A percentile compares a stretch with the other conserved stretches of the same genome.
These are phyloP conservation scores for Cottus gobio DNA, from an alignment of 2,113 vertebrate species.

Conservation along the genomic window DNA sequence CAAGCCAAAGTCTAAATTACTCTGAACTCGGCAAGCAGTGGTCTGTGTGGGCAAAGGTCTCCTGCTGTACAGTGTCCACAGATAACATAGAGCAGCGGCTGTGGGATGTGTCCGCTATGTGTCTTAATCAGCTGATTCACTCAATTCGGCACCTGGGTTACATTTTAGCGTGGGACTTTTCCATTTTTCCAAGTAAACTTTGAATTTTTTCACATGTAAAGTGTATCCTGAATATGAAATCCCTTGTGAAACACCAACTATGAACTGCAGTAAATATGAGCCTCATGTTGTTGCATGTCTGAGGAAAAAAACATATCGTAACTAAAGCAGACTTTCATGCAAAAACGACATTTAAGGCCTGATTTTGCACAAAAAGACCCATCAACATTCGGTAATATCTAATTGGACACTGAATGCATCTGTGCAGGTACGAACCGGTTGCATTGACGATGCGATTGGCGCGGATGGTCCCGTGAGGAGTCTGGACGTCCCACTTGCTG, in stretches of 20 bases:
- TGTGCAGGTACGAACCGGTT: conserved; percentile 82
- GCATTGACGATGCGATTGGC: conserved; percentile 93
- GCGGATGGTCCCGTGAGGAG: conserved; percentile 87
- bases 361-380: too few relatives aligned
- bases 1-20: conserved; percentile 8
- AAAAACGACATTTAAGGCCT: neutral
- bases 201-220: neutral
- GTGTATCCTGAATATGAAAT: neutral
- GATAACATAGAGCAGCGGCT: conserved; percentile 37
- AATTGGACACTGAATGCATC: neutral
- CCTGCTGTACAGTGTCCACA: neutral
- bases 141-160: neutral
- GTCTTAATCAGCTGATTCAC: neutral
- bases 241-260: neutral
- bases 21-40: conserved; percentile 28
- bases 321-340: neutral
- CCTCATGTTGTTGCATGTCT: neutral
- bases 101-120: neutral
- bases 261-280: neutral
- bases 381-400: neutral
- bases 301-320: too few relatives aligned
- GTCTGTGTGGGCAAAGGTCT: conserved; percentile 59
- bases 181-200: neutral
- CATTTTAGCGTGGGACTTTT: neutral
- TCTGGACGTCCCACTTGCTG: conserved; percentile 94